Percentiles rank a stretch among this genome's conserved stretches.
Conservation (phyloP, 1,140 invertebrate genomes). For the Macrotrachela quadricornifera region DNA sequence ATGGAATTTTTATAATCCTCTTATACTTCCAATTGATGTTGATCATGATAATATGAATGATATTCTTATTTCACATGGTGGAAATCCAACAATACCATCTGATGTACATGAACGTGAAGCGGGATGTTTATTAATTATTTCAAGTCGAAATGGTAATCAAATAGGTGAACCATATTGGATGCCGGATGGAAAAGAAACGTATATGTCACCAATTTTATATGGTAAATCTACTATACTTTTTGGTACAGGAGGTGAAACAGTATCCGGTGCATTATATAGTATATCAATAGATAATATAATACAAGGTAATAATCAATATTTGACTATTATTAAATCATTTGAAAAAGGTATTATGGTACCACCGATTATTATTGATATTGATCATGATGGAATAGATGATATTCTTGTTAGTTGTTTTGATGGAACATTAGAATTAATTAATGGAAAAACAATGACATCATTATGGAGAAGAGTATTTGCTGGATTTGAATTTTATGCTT, state of each 20-base stretch:
- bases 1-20: constrained; percentile 18
- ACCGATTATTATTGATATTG: constrained; percentile 19
- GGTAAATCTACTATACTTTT: constrained; percentile 16
- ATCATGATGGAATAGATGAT: constrained; percentile 17
- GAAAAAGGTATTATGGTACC: constrained; percentile 21
- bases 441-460: constrained; percentile 16
- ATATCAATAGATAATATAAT: background rate
- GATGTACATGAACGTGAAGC: constrained; percentile 13
- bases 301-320: background rate
- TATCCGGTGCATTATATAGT: constrained; percentile 13
- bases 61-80: constrained; percentile 20
- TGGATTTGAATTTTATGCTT: constrained; percentile 12
- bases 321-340: too few relatives aligned
- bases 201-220: constrained; percentile 21
- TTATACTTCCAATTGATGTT: constrained; percentile 15
- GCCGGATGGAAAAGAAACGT: constrained; percentile 19
- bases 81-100: constrained; percentile 14
- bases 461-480: constrained; percentile 13
- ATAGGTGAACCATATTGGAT: constrained; percentile 17
- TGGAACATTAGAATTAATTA: constrained; percentile 14
- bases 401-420: constrained; percentile 19
- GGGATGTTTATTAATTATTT: constrained; percentile 20
- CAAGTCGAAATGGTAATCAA: constrained; percentile 18
- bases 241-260: constrained; percentile 23
- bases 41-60: constrained; percentile 20